Evolutionary conservation across 2,888 invertebrate species (phyloP).

Genomic region (Amiota minor): DNA sequence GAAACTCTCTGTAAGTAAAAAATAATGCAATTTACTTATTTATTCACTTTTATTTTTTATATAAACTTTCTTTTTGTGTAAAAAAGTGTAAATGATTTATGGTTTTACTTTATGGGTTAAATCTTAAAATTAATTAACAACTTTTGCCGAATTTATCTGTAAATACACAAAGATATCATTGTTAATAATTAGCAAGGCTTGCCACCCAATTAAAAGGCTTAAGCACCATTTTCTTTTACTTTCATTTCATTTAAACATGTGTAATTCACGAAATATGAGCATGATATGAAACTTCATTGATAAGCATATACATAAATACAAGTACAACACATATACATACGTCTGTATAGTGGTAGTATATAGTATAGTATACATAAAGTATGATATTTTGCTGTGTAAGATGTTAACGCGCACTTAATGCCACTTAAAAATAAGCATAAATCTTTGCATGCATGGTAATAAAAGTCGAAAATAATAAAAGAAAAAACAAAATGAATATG

Average conservation of each 20-base stretch:
- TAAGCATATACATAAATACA: too few species aligned
- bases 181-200: conserved; percentile 25
- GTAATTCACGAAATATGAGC: background rate
- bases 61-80: too few species aligned
- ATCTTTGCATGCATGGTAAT: conserved; percentile 42
- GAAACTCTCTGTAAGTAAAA: too few species aligned
- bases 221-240: background rate
- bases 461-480: conserved; percentile 13
- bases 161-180: background rate
- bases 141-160: too few species aligned
- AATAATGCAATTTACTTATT: too few species aligned
- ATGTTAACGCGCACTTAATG: conserved; percentile 67
- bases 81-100: too few species aligned
- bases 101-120: too few species aligned
- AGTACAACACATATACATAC: too few species aligned
- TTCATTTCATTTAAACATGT: conserved; percentile 39
- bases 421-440: conserved; percentile 66
- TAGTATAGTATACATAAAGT: background rate
- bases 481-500: conserved; percentile 3
- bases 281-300: conserved; percentile 43
- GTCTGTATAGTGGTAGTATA: too few species aligned
- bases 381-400: conserved; percentile 54
- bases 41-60: too few species aligned
- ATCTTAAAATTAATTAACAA: too few species aligned
- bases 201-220: conserved; percentile 13